Evolutionary conservation across 2,113 vertebrate genomes (phyloP).

Genomic region (Oreochromis niloticus): DNA sequence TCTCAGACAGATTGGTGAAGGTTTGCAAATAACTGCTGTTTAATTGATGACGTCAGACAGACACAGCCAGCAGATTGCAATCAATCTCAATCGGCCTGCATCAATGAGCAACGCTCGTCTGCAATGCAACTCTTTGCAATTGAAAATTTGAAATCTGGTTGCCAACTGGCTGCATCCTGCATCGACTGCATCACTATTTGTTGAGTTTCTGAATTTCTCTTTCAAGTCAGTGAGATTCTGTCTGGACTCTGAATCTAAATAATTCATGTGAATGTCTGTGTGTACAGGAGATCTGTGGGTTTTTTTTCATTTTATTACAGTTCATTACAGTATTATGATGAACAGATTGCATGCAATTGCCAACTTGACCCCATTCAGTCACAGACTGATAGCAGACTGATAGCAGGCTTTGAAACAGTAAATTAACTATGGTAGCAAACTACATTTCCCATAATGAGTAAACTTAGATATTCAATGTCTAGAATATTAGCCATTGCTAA

Average conservation of each 20-base stretch:
- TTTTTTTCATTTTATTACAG: background rate
- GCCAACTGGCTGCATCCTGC: background rate
- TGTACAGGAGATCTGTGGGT: background rate
- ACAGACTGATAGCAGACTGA: background rate
- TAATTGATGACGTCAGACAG: background rate
- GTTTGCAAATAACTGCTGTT: background rate
- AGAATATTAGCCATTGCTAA: background rate
- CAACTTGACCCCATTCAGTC: background rate
- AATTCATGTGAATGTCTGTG: background rate
- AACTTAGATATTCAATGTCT: accelerated
- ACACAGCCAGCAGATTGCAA: background rate
- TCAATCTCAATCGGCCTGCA: background rate
- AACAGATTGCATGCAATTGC: background rate
- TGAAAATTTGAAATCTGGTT: background rate
- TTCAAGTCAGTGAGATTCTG: accelerated
- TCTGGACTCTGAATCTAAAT: background rate
- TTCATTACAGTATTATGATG: background rate
- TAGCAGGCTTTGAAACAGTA: background rate
- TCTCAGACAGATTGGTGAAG: background rate
- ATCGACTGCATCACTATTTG: background rate
- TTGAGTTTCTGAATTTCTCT: background rate
- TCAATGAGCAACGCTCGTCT: background rate
- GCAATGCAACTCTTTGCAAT: accelerated
- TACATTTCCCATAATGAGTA: background rate
- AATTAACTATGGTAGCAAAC: background rate